Evolutionary conservation across 2,888 invertebrate genomes (phyloP).

Genomic region (Macrosiphum euphorbiae): DNA sequence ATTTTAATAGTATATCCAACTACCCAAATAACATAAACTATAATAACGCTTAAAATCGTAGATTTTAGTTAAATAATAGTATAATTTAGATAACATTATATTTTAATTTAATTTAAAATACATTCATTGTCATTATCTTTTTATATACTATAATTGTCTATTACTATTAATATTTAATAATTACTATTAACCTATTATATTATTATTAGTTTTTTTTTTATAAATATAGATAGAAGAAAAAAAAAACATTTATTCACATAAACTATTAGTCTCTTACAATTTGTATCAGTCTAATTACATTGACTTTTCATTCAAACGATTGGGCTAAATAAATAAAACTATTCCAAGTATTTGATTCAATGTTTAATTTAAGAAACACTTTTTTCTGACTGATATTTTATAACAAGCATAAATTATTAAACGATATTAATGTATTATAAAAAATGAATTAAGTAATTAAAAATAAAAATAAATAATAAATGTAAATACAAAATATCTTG

Average conservation of each 20-base stretch:
- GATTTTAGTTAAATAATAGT: not conserved
- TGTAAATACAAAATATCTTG: not conserved
- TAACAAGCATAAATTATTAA: too few species aligned
- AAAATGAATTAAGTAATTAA: too few species aligned
- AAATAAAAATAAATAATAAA: too few species aligned
- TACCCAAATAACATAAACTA: not conserved
- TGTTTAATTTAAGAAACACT: not conserved
- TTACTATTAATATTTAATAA: not conserved
- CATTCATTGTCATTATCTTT: not conserved
- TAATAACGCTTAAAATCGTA: not conserved
- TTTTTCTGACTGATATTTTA: too few species aligned
- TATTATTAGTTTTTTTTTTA: not conserved
- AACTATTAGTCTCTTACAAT: not conserved
- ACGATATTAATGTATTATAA: too few species aligned
- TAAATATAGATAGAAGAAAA: not conserved
- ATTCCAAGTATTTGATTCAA: conserved; percentile 56
- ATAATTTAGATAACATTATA: not conserved
- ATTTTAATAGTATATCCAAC: not conserved
- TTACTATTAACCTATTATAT: not conserved
- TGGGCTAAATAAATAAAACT: conserved; percentile 46
- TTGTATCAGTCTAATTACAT: not conserved
- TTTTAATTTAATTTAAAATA: not conserved
- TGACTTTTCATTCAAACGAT: conserved; percentile 39
- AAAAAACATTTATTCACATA: not conserved
- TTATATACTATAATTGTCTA: not conserved